These are phyloP conservation scores for Steinernema khuongi DNA, from an alignment of 1,140 invertebrate genomes.

Conservation along the genomic window DNA sequence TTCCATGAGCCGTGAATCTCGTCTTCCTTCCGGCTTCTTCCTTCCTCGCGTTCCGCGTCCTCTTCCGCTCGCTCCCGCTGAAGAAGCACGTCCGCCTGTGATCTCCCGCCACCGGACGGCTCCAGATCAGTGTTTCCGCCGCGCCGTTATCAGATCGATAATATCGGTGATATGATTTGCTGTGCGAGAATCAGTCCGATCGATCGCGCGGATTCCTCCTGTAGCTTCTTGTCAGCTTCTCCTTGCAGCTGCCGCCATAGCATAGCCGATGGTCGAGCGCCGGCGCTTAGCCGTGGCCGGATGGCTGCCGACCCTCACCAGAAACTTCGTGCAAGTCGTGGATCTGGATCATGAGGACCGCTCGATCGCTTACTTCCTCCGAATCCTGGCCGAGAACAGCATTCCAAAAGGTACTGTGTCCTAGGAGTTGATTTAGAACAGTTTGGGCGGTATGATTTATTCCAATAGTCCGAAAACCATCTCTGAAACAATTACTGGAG, in stretches of 20 bases:
- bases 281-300: neutral
- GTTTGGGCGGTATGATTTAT: neutral
- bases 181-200: neutral
- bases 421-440: neutral
- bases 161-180: constrained; percentile 5
- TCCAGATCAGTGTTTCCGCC: too few relatives aligned
- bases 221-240: neutral
- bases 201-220: neutral
- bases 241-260: neutral
- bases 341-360: neutral
- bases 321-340: neutral
- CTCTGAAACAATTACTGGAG: too few relatives aligned
- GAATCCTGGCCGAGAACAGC: neutral
- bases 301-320: neutral
- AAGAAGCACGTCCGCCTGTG: neutral
- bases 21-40: too few relatives aligned
- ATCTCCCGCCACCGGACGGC: too few relatives aligned
- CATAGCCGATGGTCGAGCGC: neutral
- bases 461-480: neutral
- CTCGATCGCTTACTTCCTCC: neutral
- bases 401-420: neutral
- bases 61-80: neutral
- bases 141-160: constrained; percentile 10
- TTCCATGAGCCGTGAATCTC: too few relatives aligned
- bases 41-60: neutral